Evolutionary conservation across 2,797 vertebrate genomes (phyloP), one percentile per base, ranked within the genome.

Genomic region (Phrynocephalus forsythii): DNA sequence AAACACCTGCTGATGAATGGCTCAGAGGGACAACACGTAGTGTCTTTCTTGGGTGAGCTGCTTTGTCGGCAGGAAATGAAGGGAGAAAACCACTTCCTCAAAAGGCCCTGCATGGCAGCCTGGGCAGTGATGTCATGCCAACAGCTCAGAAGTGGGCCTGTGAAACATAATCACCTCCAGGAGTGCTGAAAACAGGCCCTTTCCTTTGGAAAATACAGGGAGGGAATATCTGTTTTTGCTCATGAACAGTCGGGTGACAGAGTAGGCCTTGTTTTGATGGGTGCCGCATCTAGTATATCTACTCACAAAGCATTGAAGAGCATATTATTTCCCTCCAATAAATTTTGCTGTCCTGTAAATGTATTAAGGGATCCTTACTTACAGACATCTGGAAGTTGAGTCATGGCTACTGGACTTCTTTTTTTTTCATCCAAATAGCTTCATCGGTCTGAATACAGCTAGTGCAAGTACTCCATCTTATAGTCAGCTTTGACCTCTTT

Each of bases 31-130:
- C 20, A 48, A 26, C 6, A 11, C 26, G 7, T 60, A 33, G 38
- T 30, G 71, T 26, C 0, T 78, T 28, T 81, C 22, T 86, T 79
- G n/a, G 48, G 28, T 66, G 24, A 3, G n/a, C 52, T 30, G 52
- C 69, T 11, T 26, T 68, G 60, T 24, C 26, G 33, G 15, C 83
- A 82, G 87, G 87, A 88, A 88, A 85, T 50, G 78, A 77, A 63
- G 82, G 52, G 28, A 50, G 60, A 73, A 85, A 88, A 85, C 71
- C 87, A 88, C 87, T 88, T 88, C 87, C 87, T 73, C 78, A 84
- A 75, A 84, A 52, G 69, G 69, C 69, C 60, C 26, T 71, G 75
- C 28, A 18, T 28, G 68, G 20, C 16, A 24, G 30, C 26, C 67
- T n/a, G 13, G 79, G 26, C 63, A 69, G 56, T n/a, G 26, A 75